Evolutionary conservation across 2,888 invertebrate genomes (phyloP), one percentile per base, ranked within the genome.

Genomic region (Tanaodytes sp.): DNA sequence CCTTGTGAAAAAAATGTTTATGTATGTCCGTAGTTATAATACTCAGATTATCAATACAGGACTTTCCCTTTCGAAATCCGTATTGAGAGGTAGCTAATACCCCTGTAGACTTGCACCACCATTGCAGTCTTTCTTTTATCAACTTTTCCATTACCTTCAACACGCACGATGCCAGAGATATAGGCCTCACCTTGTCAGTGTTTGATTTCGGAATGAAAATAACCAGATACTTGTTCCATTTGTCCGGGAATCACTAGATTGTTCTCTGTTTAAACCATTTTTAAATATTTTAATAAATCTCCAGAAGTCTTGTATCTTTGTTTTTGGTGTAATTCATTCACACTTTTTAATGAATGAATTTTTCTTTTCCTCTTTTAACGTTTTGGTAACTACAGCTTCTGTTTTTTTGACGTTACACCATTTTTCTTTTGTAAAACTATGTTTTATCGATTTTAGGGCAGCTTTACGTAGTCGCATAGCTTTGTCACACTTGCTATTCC

Each of bases 131-230:
- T 0, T 37, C 46, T 16, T 57, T 40, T 0, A 54, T 19, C n/a
- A 70, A 46, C 57, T 33, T 63, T 48, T 70, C 55, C 0, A 65
- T 9, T n/a, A 58, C 0, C 36, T 69, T 70, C 0, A 70, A 9
- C 0, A 64, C 5, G 5, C 66, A 72, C 0, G 43, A 43, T 1
- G 43, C 55, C 0, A 55, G 8, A 4, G 43, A 55, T n/a, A 57
- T 57, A 3, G 57, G 57, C 18, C 57, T 45, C 1, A 57, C 37
- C 40, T 58, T 58, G 2, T n/a, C 6, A 3, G 46, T 6, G 3
- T 48, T 58, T 3, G 6, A 4, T 31, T 57, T 57, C 5, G 57
- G 46, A 2, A 57, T 57, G 14, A 57, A 57, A 0, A 46, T 30
- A 9, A 57, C n/a, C 3, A 57, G 6, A 46, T 57, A 37, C 0